Conservation (phyloP, 2,113 vertebrate species). For the Pica pica region DNA sequence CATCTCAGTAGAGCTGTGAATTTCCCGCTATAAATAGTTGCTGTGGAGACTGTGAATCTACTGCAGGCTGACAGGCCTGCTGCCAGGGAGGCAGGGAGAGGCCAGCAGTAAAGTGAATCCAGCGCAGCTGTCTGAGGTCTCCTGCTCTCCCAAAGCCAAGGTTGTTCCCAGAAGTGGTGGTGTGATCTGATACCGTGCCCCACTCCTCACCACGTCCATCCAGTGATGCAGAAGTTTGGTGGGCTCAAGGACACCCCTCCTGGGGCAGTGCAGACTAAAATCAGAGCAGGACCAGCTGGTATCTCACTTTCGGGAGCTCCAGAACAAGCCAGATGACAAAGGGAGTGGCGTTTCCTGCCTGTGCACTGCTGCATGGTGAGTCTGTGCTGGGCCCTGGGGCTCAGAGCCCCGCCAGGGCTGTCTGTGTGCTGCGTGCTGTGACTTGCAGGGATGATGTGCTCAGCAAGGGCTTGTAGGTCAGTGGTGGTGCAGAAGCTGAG, state of each 20-base stretch:
- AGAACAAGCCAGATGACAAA: neutral
- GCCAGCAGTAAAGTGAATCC: conserved; percentile 39
- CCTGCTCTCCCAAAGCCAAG: neutral
- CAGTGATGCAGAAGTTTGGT: neutral
- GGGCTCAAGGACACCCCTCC: conserved; percentile 2
- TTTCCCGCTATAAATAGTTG: conserved; percentile 61
- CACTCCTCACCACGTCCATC: neutral
- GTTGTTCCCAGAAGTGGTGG: conserved; percentile 32
- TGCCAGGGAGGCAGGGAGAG: conserved; percentile 31
- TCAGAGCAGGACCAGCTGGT: neutral
- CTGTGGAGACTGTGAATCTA: conserved; percentile 8
- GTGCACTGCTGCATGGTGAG: neutral
- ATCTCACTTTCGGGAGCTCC: neutral
- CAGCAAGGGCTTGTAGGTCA: neutral
- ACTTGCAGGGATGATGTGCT: neutral
- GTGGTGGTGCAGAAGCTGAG: neutral
- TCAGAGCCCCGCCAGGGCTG: accelerated
- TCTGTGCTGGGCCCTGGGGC: neutral
- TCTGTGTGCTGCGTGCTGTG: accelerated
- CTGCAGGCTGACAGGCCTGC: conserved; percentile 10
- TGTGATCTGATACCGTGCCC: conserved; percentile 43
- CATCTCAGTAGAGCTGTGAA: conserved; percentile 16
- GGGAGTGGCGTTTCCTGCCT: neutral
- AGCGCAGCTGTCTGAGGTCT: conserved; percentile 44
- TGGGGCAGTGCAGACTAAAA: neutral